Evolutionary conservation across 2,888 invertebrate genomes (phyloP).

Genomic region (Brenthis daphne): DNA sequence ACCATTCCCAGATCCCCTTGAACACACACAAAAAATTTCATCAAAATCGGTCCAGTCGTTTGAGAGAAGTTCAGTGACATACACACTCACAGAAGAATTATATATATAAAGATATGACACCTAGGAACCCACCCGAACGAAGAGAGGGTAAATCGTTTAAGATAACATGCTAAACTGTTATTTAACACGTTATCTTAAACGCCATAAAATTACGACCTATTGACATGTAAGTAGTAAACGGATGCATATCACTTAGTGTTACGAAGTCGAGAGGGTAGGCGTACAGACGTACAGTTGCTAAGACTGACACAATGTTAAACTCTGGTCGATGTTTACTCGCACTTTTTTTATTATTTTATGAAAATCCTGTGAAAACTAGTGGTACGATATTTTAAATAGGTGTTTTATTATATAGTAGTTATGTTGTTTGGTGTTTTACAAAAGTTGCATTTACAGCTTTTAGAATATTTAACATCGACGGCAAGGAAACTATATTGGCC

Average conservation of each 20-base stretch:
- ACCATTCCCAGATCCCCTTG: too few relatives aligned
- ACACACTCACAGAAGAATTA: too few relatives aligned
- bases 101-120: too few relatives aligned
- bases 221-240: constrained; percentile 28
- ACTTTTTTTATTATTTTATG: constrained; percentile 22
- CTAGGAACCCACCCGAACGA: too few relatives aligned
- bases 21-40: too few relatives aligned
- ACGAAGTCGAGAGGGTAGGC: constrained; percentile 35
- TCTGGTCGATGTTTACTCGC: constrained; percentile 6
- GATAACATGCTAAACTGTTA: background rate
- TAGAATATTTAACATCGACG: constrained; percentile 59
- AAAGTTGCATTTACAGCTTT: constrained; percentile 51
- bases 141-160: background rate
- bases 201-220: constrained; percentile 31
- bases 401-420: background rate
- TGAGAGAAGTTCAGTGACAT: too few relatives aligned
- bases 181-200: constrained; percentile 30
- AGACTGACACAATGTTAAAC: constrained; percentile 40
- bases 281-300: constrained; percentile 2
- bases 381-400: constrained; percentile 29
- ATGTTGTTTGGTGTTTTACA: constrained; percentile 7
- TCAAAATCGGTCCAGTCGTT: too few relatives aligned
- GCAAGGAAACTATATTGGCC: constrained; percentile 63
- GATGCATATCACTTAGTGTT: constrained; percentile 23
- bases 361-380: constrained; percentile 18